These are phyloP conservation scores for Piprites chloris DNA, from an alignment of 2,113 vertebrate genomes.

Conservation along the genomic window DNA sequence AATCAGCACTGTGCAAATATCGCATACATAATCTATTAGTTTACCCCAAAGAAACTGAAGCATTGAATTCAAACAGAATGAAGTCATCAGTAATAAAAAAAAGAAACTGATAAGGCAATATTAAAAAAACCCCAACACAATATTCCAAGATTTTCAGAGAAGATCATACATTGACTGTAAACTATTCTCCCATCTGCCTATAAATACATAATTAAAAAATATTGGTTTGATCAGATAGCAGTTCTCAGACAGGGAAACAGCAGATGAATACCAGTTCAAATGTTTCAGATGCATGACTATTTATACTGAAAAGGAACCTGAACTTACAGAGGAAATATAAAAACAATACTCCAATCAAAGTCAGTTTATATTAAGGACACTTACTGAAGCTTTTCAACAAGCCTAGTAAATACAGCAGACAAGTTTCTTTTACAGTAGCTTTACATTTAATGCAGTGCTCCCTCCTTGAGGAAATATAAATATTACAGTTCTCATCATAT, in stretches of 20 bases:
- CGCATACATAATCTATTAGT: constrained; percentile 85
- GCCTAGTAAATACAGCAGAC: neutral
- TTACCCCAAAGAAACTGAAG: constrained; percentile 79
- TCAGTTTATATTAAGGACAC: neutral
- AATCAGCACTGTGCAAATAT: constrained; percentile 79
- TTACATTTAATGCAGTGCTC: neutral
- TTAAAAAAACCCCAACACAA: constrained; percentile 65
- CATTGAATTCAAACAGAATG: constrained; percentile 80
- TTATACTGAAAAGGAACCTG: constrained; percentile 65
- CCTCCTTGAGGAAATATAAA: neutral
- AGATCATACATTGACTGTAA: constrained; percentile 71
- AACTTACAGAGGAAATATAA: constrained; percentile 46
- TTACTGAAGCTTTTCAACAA: neutral
- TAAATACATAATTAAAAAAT: constrained; percentile 77
- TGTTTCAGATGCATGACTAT: constrained; percentile 57
- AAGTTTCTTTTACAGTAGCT: neutral
- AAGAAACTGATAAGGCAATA: constrained; percentile 72
- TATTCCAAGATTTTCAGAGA: constrained; percentile 67
- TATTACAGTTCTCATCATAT: neutral
- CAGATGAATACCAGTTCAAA: constrained; percentile 68
- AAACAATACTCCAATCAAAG: constrained; percentile 40
- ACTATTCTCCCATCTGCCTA: constrained; percentile 70
- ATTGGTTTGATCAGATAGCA: constrained; percentile 75
- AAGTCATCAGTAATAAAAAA: constrained; percentile 81
- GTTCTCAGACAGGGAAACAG: constrained; percentile 58